phyloP scores from a whole-genome alignment of 2,797 vertebrate species.

The Heterohyrax brucei region DNA sequence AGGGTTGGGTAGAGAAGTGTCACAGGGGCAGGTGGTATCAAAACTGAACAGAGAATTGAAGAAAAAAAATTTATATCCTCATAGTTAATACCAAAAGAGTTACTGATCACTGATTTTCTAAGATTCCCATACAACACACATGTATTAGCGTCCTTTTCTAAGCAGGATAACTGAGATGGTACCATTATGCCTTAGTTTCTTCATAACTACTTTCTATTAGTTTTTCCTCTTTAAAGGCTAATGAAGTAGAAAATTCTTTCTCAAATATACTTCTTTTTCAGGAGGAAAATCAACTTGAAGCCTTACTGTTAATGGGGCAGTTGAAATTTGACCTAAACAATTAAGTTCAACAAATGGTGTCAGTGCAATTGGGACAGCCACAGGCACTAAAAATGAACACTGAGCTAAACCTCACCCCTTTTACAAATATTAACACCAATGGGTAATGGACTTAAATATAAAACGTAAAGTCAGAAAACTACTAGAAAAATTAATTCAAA shows the following conservation, averaged over 20 bases:
- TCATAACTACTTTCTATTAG: not conserved
- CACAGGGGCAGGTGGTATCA: not conserved
- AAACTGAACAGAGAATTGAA: no score
- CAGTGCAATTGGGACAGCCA: not conserved
- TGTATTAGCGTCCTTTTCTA: conserved; percentile 21
- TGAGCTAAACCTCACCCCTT: not conserved
- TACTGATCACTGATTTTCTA: no score
- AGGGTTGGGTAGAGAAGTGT: not conserved
- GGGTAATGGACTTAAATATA: not conserved
- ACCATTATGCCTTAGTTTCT: not conserved
- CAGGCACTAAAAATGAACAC: not conserved
- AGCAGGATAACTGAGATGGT: not conserved
- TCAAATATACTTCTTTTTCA: conserved; percentile 50
- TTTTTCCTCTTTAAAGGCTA: conserved; percentile 67
- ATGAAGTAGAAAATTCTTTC: conserved; percentile 24
- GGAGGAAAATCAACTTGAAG: conserved; percentile 45
- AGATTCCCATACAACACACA: not conserved
- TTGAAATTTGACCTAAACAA: conserved; percentile 60
- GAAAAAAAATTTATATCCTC: no score
- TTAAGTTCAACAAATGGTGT: conserved; percentile 37
- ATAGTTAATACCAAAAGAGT: no score
- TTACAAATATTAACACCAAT: conserved; percentile 57
- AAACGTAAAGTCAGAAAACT: conserved; percentile 50
- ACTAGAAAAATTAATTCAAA: not conserved
- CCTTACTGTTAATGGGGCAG: not conserved